Conservation (phyloP, 2,113 vertebrate species). For the Cottus gobio region DNA sequence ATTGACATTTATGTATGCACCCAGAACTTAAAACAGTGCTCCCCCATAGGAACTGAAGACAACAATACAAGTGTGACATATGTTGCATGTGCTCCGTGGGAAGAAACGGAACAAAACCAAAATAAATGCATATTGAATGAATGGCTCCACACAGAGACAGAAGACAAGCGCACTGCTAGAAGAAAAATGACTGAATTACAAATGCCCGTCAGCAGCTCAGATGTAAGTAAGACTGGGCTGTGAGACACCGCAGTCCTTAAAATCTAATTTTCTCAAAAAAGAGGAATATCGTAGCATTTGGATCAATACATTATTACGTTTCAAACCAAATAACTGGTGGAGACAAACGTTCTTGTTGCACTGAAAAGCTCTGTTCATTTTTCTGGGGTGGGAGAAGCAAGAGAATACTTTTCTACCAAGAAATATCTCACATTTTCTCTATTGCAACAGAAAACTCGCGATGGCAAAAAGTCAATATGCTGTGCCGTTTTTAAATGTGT, state of each 20-base stretch:
- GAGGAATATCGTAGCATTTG: not conserved
- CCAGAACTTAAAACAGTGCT: conserved; percentile 25
- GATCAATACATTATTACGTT: not conserved
- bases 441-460: not conserved
- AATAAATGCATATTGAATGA: conserved; percentile 23
- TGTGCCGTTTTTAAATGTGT: not conserved
- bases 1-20: conserved; percentile 32
- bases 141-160: conserved; percentile 37
- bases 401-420: not conserved
- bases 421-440: not conserved
- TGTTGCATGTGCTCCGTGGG: not conserved
- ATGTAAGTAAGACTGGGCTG: conserved; percentile 69
- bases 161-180: conserved; percentile 60
- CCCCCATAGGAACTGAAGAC: not conserved
- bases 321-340: not conserved
- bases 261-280: not conserved
- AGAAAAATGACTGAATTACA: conserved; percentile 65
- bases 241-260: conserved; percentile 39
- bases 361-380: not conserved
- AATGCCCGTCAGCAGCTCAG: conserved; percentile 39
- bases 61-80: conserved; percentile 25
- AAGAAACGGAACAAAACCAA: not conserved
- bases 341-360: not conserved
- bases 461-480: not conserved
- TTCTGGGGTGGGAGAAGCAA: not conserved